Evolutionary conservation across 1,140 invertebrate species (phyloP).

Genomic region (Eufriesea mexicana): DNA sequence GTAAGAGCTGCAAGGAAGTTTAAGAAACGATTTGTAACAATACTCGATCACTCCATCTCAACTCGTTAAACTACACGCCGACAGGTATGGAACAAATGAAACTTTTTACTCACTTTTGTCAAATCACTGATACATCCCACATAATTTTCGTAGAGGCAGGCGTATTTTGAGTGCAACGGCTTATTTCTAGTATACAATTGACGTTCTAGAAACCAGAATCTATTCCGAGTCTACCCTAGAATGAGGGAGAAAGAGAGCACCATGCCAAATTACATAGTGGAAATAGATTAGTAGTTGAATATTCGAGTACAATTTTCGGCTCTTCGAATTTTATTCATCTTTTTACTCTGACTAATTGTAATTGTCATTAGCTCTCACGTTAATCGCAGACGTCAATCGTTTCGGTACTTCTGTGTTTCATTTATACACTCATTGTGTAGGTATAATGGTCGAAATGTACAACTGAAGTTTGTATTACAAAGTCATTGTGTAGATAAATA

Average conservation of each 20-base stretch:
- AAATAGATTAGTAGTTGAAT: constrained; percentile 26
- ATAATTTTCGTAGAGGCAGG: background rate
- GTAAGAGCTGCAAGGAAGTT: no score
- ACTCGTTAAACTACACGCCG: no score
- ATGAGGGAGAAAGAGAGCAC: constrained; percentile 13
- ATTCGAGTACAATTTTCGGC: background rate
- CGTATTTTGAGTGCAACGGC: constrained; percentile 24
- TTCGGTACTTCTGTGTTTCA: background rate
- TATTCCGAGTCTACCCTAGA: constrained; percentile 46
- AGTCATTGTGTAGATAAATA: no score
- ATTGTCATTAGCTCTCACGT: background rate
- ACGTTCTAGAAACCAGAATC: constrained; percentile 49
- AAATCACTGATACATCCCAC: background rate
- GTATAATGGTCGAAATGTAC: no score
- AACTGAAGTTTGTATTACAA: no score
- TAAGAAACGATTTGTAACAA: no score
- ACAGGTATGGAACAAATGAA: no score
- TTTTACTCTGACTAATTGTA: background rate
- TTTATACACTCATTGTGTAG: no score
- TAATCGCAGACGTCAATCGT: background rate
- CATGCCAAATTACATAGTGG: constrained; percentile 43
- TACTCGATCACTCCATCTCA: no score
- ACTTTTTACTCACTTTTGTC: constrained; percentile 17
- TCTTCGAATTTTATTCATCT: background rate
- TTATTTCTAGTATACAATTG: constrained; percentile 57